phyloP scores from a whole-genome alignment of 92 coral and sea anemone genomes.

The Pocillopora meandrina region DNA sequence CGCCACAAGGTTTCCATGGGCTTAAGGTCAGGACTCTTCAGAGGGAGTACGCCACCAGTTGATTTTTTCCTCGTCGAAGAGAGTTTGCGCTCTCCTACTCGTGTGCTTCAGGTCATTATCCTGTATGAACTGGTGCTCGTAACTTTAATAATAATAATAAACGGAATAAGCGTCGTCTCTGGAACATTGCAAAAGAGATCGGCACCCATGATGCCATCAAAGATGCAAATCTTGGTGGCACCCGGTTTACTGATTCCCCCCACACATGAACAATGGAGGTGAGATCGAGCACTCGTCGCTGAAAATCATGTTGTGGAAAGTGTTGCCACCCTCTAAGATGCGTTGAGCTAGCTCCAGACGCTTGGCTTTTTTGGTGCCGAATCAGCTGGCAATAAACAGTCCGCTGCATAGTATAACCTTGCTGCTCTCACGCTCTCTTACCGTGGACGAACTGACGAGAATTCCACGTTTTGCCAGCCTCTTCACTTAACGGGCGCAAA shows the following conservation, averaged over 20 bases:
- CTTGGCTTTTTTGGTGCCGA: no score
- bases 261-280: constrained; percentile 33
- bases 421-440: no score
- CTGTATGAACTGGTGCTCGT: background rate
- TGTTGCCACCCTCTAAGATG: constrained; percentile 6
- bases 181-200: constrained; percentile 21
- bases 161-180: constrained; percentile 27
- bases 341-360: constrained; percentile 20
- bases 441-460: no score
- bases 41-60: constrained; percentile 60
- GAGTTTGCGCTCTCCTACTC: constrained; percentile 10
- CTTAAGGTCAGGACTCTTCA: constrained; percentile 57
- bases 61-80: constrained; percentile 25
- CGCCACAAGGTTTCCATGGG: no score
- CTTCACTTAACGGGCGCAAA: no score
- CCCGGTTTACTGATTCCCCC: constrained; percentile 45
- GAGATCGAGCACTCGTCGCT: no score
- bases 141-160: no score
- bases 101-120: constrained; percentile 47
- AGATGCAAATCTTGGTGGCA: constrained; percentile 37
- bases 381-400: no score
- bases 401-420: no score
- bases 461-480: no score
- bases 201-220: constrained; percentile 49
- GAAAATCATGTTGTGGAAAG: no score